Evolutionary conservation across 2,113 vertebrate genomes (phyloP).

Genomic region (Regulus satrapa): DNA sequence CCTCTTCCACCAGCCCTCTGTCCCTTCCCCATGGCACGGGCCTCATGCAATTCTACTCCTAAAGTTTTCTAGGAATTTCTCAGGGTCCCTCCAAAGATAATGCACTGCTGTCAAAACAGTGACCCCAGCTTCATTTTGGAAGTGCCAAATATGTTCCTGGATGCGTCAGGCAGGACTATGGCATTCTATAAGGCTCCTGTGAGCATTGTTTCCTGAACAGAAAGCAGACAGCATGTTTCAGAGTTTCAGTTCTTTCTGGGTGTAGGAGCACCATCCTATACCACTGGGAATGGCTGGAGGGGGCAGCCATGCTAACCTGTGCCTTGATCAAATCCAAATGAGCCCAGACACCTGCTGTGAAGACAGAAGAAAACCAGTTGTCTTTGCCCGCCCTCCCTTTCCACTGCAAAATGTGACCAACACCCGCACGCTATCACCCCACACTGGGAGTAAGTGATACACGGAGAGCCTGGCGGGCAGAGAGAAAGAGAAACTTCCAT

Average conservation of each 20-base stretch:
- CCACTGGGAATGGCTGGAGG: neutral
- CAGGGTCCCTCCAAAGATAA: neutral
- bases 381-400: neutral
- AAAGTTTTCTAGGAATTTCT: neutral
- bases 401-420: neutral
- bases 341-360: neutral
- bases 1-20: neutral
- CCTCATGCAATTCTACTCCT: neutral
- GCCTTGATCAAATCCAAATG: neutral
- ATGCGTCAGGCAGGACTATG: neutral
- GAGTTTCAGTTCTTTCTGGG: neutral
- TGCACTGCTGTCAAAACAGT: neutral
- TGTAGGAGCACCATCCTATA: neutral
- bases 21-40: neutral
- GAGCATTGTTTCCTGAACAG: neutral
- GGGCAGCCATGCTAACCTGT: neutral
- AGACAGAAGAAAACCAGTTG: neutral
- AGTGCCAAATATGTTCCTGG: neutral
- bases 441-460: neutral
- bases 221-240: neutral
- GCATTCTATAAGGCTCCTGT: neutral
- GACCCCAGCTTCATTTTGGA: neutral
- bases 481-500: neutral
- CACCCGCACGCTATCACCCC: fast-evolving
- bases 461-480: neutral